Percentiles rank a stretch among this genome's conserved stretches.
phyloP scores from a whole-genome alignment of 2,797 vertebrate genomes.

The Kryptopterus vitreolus region DNA sequence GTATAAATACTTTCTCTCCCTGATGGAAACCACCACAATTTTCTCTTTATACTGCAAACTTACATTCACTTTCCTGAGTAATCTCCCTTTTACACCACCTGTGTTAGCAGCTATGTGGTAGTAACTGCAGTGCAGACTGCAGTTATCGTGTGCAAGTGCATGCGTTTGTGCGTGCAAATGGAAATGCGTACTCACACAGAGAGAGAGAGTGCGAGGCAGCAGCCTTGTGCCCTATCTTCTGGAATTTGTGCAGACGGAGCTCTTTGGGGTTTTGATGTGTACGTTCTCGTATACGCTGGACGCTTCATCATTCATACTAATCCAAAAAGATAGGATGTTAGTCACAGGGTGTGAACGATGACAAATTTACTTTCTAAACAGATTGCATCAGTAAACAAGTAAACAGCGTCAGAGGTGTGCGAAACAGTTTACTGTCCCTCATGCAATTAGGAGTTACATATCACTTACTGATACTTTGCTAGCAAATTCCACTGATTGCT shows the following conservation, averaged over 20 bases:
- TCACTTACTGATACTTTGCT: no score
- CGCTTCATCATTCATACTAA: conserved; percentile 80
- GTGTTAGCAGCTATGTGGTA: conserved; percentile 13
- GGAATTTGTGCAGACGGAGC: conserved; percentile 75
- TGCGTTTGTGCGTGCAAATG: conserved; percentile 1
- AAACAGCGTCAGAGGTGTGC: conserved; percentile 29
- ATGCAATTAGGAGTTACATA: no score
- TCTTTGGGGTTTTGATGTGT: conserved; percentile 83
- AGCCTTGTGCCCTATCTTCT: conserved; percentile 74
- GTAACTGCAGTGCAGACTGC: neutral
- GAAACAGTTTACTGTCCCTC: conserved; percentile 24
- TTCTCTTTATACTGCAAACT: neutral
- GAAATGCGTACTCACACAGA: conserved; percentile 67
- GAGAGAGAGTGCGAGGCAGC: conserved; percentile 59
- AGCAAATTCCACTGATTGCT: no score
- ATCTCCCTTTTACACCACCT: conserved; percentile 12
- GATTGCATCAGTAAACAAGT: conserved; percentile 24
- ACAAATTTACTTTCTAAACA: conserved; percentile 23
- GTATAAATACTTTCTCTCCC: no score
- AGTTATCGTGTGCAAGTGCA: neutral
- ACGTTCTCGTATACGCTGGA: conserved; percentile 88
- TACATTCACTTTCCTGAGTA: neutral
- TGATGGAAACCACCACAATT: neutral
- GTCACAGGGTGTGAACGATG: conserved; percentile 1
- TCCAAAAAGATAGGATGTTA: conserved; percentile 44